A percentile compares a stretch with the other conserved stretches of the same genome.
Evolutionary conservation across 1,140 invertebrate genomes (phyloP).

Genomic region (Drosophila willistoni): DNA sequence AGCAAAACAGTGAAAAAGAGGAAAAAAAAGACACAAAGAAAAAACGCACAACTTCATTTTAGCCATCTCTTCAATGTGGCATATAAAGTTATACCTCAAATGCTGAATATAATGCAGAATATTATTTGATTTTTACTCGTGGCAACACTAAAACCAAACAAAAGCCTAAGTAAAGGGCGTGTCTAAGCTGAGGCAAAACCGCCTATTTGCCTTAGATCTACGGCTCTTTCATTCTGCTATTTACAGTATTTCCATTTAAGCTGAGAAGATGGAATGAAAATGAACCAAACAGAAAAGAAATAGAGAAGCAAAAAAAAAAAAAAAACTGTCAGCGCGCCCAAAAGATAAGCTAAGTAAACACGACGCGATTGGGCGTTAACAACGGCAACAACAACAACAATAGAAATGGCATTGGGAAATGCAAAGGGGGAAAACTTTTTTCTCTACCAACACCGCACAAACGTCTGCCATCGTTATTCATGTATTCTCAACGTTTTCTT

Average conservation of each 20-base stretch:
- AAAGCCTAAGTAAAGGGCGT: slow-evolving; percentile 42
- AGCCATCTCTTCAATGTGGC: not conserved
- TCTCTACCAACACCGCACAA: slow-evolving; percentile 11
- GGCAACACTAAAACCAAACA: slow-evolving; percentile 2
- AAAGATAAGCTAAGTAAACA: slow-evolving; percentile 61
- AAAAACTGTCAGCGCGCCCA: slow-evolving; percentile 49
- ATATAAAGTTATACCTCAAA: slow-evolving; percentile 14
- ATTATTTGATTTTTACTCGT: slow-evolving; percentile 13
- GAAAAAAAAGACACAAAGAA: not conserved
- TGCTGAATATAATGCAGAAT: slow-evolving; percentile 14
- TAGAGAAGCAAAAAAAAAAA: slow-evolving; percentile 9
- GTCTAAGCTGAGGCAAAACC: slow-evolving; percentile 38
- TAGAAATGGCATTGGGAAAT: not conserved
- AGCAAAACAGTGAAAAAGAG: slow-evolving; percentile 21
- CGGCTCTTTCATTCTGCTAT: slow-evolving; percentile 41
- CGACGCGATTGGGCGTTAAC: slow-evolving; percentile 60
- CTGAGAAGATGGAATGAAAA: slow-evolving; percentile 5
- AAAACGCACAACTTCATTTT: slow-evolving; percentile 25
- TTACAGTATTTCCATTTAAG: slow-evolving; percentile 32
- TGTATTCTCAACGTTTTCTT: slow-evolving; percentile 51
- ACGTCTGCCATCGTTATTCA: slow-evolving; percentile 39
- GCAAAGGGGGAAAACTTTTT: slow-evolving; percentile 15
- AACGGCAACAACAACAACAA: slow-evolving; percentile 28
- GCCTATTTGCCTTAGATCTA: slow-evolving; percentile 40
- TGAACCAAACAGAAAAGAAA: not conserved